Conservation (phyloP, 2,888 invertebrate genomes). For the Drosophila tanythrix region DNA sequence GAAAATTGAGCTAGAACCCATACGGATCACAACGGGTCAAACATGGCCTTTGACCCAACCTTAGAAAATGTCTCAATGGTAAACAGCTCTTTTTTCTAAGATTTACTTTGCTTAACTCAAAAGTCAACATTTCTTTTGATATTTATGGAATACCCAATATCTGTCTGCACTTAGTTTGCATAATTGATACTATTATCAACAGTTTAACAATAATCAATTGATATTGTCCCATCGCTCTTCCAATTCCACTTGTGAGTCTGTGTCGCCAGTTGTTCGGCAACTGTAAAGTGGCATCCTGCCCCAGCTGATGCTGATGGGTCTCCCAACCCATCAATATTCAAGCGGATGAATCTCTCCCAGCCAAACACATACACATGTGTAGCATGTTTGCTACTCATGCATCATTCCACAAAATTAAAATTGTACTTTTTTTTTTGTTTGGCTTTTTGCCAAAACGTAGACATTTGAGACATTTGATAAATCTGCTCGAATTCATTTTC, state of each 20-base stretch:
- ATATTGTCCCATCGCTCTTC: constrained; percentile 37
- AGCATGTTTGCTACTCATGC: not conserved
- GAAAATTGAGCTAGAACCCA: too few species aligned
- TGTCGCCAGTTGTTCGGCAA: not conserved
- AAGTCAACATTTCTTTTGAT: not conserved
- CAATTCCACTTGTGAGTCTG: constrained; percentile 25
- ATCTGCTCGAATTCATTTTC: constrained; percentile 24
- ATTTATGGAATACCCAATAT: not conserved
- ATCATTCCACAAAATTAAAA: constrained; percentile 35
- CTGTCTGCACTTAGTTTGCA: not conserved
- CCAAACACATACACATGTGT: not conserved
- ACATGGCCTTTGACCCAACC: too few species aligned
- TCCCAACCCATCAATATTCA: not conserved
- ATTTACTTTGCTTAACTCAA: not conserved
- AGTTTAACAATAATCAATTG: constrained; percentile 13
- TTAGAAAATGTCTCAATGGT: not conserved
- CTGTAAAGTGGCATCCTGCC: constrained; percentile 37
- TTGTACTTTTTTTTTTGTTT: constrained; percentile 23
- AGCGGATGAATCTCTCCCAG: not conserved
- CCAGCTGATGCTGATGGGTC: not conserved
- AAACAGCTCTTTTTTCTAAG: not conserved
- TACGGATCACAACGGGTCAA: too few species aligned
- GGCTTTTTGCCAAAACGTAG: constrained; percentile 44
- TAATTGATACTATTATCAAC: constrained; percentile 1
- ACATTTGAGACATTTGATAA: constrained; percentile 27